Percentiles rank a stretch among this genome's conserved stretches.
Conservation (phyloP, 2,113 vertebrate species). For the Puffinus mauretanicus region DNA sequence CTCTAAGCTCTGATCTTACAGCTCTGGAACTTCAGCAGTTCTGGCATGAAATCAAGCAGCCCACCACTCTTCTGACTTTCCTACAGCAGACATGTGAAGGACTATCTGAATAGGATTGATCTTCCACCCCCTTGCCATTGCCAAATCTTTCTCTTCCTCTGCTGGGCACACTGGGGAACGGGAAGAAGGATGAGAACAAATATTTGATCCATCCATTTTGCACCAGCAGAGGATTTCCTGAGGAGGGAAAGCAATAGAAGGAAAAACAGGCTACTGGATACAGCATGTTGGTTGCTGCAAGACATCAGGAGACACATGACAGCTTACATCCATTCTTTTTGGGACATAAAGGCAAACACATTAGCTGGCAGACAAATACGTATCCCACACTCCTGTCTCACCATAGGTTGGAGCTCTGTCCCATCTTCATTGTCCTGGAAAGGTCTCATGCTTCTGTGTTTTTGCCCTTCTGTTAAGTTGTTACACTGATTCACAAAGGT, state of each 20-base stretch:
- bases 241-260: neutral
- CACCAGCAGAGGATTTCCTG: neutral
- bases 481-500: constrained; percentile 69
- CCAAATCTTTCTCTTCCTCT: neutral
- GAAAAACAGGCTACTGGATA: neutral
- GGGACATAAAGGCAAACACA: neutral
- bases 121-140: neutral
- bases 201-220: neutral
- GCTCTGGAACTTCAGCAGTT: neutral
- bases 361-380: neutral
- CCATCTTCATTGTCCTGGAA: constrained; percentile 59
- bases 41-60: neutral
- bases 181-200: neutral
- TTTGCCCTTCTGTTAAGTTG: neutral
- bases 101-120: neutral
- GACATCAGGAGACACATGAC: neutral
- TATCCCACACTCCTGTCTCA: constrained; percentile 13
- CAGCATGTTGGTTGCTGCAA: neutral
- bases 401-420: constrained; percentile 71
- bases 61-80: neutral
- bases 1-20: neutral
- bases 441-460: neutral
- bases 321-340: neutral
- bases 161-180: neutral
- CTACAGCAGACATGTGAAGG: neutral